Evolutionary conservation across 2,888 invertebrate genomes (phyloP).

Genomic region (Cistogaster globosa): DNA sequence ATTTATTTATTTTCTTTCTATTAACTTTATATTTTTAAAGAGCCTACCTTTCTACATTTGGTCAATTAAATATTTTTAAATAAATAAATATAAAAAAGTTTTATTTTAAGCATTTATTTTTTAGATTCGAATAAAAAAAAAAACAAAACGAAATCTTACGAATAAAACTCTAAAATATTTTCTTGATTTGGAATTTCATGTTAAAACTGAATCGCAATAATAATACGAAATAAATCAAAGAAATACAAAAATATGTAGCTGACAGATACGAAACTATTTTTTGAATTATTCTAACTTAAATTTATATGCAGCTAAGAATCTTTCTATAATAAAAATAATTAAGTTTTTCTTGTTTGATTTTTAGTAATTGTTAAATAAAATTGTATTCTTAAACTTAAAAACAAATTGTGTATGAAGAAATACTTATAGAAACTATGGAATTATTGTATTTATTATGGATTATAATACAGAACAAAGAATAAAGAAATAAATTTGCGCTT

Average conservation of each 20-base stretch:
- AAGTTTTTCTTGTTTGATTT: neutral
- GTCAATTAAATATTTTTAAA: neutral
- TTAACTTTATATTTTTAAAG: neutral
- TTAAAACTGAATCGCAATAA: neutral
- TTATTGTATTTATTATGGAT: conserved; percentile 34
- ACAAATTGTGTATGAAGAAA: neutral
- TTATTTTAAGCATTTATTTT: no score
- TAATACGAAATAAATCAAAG: neutral
- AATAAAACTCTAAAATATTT: no score
- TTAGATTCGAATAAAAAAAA: no score
- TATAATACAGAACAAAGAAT: neutral
- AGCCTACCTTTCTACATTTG: neutral
- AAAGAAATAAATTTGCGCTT: conserved; percentile 15
- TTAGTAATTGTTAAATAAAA: conserved; percentile 8
- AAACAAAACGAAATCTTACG: no score
- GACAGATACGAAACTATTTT: neutral
- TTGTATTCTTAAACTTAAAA: neutral
- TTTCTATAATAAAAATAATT: neutral
- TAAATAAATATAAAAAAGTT: neutral
- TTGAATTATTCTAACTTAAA: neutral
- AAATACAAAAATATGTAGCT: neutral
- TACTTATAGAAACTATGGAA: conserved; percentile 16
- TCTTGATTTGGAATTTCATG: neutral
- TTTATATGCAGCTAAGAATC: neutral
- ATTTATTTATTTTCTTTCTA: neutral